Percentiles rank a stretch among this genome's conserved stretches.
Conservation (phyloP, 2,888 invertebrate species). For the Andrena marginata region DNA sequence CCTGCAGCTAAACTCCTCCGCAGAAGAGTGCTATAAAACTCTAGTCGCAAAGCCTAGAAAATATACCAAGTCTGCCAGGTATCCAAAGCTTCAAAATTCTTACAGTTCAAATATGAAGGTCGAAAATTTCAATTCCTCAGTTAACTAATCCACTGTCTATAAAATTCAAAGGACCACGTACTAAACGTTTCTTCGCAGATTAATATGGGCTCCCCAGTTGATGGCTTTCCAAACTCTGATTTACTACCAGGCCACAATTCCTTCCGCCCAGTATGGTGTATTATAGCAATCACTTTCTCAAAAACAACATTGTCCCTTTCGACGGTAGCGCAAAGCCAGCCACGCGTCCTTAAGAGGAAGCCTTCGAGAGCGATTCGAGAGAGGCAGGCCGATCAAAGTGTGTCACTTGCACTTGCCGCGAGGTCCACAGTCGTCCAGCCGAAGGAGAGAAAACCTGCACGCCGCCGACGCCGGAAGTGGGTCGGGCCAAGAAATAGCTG, state of each 20-base stretch:
- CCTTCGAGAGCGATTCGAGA: slow-evolving; percentile 36
- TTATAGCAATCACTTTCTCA: background rate
- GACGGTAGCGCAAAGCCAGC: background rate
- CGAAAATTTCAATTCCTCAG: no score
- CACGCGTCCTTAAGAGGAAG: slow-evolving; percentile 24
- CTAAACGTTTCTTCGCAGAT: no score
- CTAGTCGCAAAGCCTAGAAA: no score
- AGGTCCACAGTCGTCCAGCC: background rate
- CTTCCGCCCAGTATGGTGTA: background rate
- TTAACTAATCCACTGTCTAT: no score
- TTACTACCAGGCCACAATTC: background rate
- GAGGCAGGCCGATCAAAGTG: slow-evolving; percentile 48
- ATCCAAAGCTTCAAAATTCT: no score
- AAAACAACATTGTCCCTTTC: slow-evolving; percentile 12
- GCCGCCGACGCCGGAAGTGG: slow-evolving; percentile 54
- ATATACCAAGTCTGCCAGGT: no score
- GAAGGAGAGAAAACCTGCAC: slow-evolving; percentile 53
- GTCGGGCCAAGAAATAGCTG: slow-evolving; percentile 64
- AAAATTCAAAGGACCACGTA: no score
- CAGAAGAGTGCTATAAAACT: background rate
- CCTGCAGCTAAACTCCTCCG: background rate
- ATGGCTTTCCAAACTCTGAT: background rate
- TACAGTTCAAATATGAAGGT: no score
- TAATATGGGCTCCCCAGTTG: background rate
- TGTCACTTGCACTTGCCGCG: slow-evolving; percentile 69